phyloP scores from a whole-genome alignment of 2,888 invertebrate species.

The Mimas tiliae region DNA sequence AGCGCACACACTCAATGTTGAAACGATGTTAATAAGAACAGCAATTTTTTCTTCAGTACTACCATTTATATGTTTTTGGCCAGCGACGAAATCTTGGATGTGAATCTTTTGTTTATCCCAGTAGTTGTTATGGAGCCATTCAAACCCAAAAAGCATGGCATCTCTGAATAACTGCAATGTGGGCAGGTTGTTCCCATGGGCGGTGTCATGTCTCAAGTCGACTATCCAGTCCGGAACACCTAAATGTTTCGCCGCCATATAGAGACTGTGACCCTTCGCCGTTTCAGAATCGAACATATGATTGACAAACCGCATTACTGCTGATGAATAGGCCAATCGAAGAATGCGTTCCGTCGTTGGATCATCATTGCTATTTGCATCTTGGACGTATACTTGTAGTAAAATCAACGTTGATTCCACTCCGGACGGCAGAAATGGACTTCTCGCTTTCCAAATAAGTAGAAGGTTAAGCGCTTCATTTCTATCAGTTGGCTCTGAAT shows the following conservation, averaged over 20 bases:
- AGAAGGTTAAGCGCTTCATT: conserved; percentile 76
- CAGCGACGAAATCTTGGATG: conserved; percentile 74
- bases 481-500: conserved; percentile 60
- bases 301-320: conserved; percentile 87
- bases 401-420: conserved; percentile 86
- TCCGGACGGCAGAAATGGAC: conserved; percentile 83
- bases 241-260: conserved; percentile 85
- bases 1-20: conserved; percentile 69
- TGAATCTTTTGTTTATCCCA: conserved; percentile 84
- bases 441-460: conserved; percentile 84
- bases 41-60: conserved; percentile 60
- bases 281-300: conserved; percentile 85
- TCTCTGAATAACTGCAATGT: conserved; percentile 86
- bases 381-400: conserved; percentile 79
- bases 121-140: conserved; percentile 89
- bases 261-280: conserved; percentile 80
- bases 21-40: conserved; percentile 65
- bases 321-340: conserved; percentile 85
- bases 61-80: conserved; percentile 48
- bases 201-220: conserved; percentile 90
- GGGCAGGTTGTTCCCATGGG: conserved; percentile 89
- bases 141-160: conserved; percentile 86
- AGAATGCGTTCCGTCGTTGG: conserved; percentile 72
- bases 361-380: conserved; percentile 50
- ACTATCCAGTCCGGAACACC: conserved; percentile 93